A percentile compares a stretch with the other conserved stretches of the same genome.
These are phyloP conservation scores for Tachycineta bicolor DNA, from an alignment of 2,113 vertebrate species.

Conservation along the genomic window DNA sequence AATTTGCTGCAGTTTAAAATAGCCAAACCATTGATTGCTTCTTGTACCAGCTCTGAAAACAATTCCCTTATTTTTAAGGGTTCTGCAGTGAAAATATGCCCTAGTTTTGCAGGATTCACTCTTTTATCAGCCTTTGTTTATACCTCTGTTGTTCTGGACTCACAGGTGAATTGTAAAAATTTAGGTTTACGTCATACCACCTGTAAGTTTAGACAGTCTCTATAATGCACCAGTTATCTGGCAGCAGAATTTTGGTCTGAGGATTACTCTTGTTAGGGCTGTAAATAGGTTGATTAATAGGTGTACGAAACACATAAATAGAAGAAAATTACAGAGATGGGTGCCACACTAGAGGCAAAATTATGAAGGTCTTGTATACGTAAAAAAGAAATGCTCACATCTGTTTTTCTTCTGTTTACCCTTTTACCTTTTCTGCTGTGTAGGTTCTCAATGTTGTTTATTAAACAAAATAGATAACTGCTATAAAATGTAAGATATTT, in stretches of 20 bases:
- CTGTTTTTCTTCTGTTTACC: background rate
- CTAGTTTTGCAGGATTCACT: background rate
- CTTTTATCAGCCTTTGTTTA: background rate
- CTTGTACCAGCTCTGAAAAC: background rate
- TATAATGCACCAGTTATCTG: background rate
- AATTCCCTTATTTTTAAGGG: background rate
- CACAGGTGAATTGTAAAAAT: background rate
- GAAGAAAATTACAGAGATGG: background rate
- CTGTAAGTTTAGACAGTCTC: background rate
- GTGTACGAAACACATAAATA: background rate
- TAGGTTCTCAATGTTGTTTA: background rate
- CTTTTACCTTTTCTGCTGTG: background rate
- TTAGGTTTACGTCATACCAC: background rate
- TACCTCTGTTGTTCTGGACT: background rate
- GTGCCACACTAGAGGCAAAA: background rate
- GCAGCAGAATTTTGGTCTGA: background rate
- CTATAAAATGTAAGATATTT: background rate
- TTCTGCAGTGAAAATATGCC: background rate
- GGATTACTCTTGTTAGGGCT: background rate
- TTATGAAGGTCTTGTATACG: background rate
- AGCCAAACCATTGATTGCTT: background rate
- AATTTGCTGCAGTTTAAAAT: background rate
- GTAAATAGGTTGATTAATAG: background rate
- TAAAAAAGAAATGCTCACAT: background rate
- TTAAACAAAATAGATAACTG: background rate